Evolutionary conservation across 2,113 vertebrate genomes (phyloP), one percentile per base, ranked within the genome.

Genomic region (Actenoides hombroni): DNA sequence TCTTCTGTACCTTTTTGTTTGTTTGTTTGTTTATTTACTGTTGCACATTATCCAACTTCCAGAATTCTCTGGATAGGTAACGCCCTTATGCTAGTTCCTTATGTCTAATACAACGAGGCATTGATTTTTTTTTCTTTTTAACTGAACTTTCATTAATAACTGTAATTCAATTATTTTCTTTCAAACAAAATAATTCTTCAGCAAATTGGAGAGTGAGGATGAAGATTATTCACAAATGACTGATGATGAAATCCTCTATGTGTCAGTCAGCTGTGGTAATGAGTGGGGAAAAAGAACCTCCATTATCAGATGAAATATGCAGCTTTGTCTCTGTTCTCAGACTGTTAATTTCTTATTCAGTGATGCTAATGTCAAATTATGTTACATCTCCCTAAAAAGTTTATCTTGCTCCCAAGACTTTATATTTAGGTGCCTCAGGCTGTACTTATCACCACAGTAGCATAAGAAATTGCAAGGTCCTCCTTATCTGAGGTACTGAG

Each of bases 171-270:
- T 94, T 95, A 60, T 69, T 92, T 94, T 96, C 57, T 96, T 92
- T 92, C 83, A 95, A 92, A 77, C 65, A 86, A 83, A 87, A 81
- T 84, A 95, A 94, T 96, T 95, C 88, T 94, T 92, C 74, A 94
- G 61, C 77, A 94, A 91, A 95, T 86, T 97, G 68, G 77, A 92
- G 83, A 95, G 73, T 84, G 69, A 87, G 57, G 76, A 79, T 89
- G 69, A 92, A 95, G 61, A 95, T 95, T 95, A 94, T 92, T 96
- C 93, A 92, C 83, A 96, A 96, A 75, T 67, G 86, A 95, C 81
- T 94, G 92, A 95, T 91, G 93, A 91, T 95, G 77, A 94, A 94
- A 94, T 87, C 56, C 42, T 92, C 77, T 86, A 24, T 86, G 60
- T 94, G 95, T 93, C 92, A 94, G 77, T 92, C 92, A 88, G 83